Percentiles rank a stretch among this genome's conserved stretches.
Conservation (phyloP, 2,888 invertebrate species). For the Latheticus oryzae region DNA sequence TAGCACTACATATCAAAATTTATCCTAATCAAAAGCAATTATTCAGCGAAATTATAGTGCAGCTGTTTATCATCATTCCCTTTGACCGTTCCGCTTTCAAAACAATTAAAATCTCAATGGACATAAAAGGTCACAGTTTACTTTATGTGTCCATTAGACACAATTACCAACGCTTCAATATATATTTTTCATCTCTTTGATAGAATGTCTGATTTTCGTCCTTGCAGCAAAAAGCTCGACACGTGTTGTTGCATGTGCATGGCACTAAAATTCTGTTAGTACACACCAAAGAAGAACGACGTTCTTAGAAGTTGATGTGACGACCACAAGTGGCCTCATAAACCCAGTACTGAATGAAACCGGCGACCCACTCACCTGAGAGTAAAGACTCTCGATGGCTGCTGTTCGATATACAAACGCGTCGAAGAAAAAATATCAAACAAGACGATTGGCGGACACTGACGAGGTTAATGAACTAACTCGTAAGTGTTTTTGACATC, state of each 20-base stretch:
- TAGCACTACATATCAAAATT: slow-evolving; percentile 23
- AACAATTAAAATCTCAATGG: slow-evolving; percentile 37
- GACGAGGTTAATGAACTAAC: slow-evolving; percentile 16
- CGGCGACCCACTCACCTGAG: slow-evolving; percentile 39
- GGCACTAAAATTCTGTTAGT: too few species aligned
- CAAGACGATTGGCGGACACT: slow-evolving; percentile 14
- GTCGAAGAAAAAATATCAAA: slow-evolving; percentile 16
- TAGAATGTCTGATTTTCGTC: background rate
- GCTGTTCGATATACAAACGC: slow-evolving; percentile 2
- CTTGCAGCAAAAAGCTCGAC: background rate
- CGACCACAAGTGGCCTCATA: slow-evolving; percentile 23
- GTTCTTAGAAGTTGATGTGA: too few species aligned
- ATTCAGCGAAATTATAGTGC: slow-evolving; percentile 38
- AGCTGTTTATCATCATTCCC: slow-evolving; percentile 34
- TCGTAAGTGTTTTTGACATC: background rate
- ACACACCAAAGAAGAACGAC: too few species aligned
- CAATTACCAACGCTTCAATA: slow-evolving; percentile 23
- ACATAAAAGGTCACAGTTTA: slow-evolving; percentile 24
- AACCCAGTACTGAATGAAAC: slow-evolving; percentile 41
- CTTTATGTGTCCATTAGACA: slow-evolving; percentile 16
- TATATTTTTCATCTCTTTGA: slow-evolving; percentile 4
- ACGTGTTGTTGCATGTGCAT: too few species aligned
- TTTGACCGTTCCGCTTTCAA: slow-evolving; percentile 36
- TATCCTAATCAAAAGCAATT: slow-evolving; percentile 37
- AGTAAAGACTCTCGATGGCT: background rate